Conservation (phyloP, 2,888 invertebrate species). For the Halocaridina rubra region DNA sequence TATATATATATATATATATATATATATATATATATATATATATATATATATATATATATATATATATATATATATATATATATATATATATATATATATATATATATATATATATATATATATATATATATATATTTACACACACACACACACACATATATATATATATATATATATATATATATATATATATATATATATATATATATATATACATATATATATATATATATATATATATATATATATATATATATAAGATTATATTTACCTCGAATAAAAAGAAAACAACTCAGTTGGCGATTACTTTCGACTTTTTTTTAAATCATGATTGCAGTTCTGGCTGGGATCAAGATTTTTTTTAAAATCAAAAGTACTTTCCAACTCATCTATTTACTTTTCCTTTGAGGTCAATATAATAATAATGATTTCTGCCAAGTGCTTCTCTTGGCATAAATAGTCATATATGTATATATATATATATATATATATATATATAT, state of each 20-base stretch:
- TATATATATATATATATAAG: conserved; percentile 4
- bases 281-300: not conserved
- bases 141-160: not conserved
- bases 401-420: too few relatives aligned
- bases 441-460: not conserved
- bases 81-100: not conserved
- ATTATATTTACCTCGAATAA: not conserved
- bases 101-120: not conserved
- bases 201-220: conserved; percentile 8
- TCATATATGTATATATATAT: not conserved
- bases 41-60: not conserved
- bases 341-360: too few relatives aligned
- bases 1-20: conserved; percentile 14
- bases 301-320: too few relatives aligned
- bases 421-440: too few relatives aligned
- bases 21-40: conserved; percentile 14
- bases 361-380: too few relatives aligned
- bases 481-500: not conserved
- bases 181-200: not conserved
- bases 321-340: too few relatives aligned
- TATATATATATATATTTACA: not conserved
- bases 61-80: not conserved
- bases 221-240: conserved; percentile 8
- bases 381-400: too few relatives aligned
- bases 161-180: not conserved